A percentile compares a stretch with the other conserved stretches of the same genome.
Conservation (phyloP, 2,113 vertebrate species). For the Chionodraco myersi region DNA sequence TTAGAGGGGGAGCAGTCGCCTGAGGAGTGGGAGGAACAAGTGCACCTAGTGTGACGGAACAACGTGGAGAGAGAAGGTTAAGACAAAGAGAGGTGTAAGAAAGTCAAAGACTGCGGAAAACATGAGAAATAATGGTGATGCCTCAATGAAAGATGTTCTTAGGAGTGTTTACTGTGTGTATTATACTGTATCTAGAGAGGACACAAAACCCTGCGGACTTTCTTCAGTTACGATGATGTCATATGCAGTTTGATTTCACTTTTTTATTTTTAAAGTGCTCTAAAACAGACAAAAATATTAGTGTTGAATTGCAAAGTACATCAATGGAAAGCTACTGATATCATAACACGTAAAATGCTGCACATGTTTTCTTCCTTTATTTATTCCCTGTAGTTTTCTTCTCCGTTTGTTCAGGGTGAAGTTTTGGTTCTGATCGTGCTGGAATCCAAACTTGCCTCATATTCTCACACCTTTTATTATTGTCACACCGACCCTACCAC, state of each 20-base stretch:
- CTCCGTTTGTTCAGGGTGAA: constrained; percentile 58
- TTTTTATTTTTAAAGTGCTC: constrained; percentile 47
- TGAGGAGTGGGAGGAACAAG: constrained; percentile 78
- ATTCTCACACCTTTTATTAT: constrained; percentile 13
- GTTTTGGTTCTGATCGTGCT: constrained; percentile 71
- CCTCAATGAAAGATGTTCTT: constrained; percentile 29
- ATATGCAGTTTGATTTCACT: constrained; percentile 41
- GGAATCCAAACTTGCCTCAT: constrained; percentile 69
- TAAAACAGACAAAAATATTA: constrained; percentile 53
- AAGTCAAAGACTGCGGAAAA: constrained; percentile 6
- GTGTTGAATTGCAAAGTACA: constrained; percentile 52
- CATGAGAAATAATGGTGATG: not conserved
- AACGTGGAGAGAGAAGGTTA: constrained; percentile 7
- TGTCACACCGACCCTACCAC: constrained; percentile 44
- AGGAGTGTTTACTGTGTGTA: constrained; percentile 66
- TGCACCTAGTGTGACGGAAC: constrained; percentile 75
- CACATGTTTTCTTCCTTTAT: constrained; percentile 46
- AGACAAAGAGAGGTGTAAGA: not conserved
- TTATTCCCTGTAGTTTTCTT: constrained; percentile 59
- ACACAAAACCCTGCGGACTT: constrained; percentile 41
- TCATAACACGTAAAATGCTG: constrained; percentile 59
- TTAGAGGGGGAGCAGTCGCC: constrained; percentile 64
- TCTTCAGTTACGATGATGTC: constrained; percentile 75
- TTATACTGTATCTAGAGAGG: constrained; percentile 71
- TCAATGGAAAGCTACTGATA: constrained; percentile 69